Evolutionary conservation across 2,797 vertebrate genomes (phyloP).

Genomic region (Meriones psammophilus): DNA sequence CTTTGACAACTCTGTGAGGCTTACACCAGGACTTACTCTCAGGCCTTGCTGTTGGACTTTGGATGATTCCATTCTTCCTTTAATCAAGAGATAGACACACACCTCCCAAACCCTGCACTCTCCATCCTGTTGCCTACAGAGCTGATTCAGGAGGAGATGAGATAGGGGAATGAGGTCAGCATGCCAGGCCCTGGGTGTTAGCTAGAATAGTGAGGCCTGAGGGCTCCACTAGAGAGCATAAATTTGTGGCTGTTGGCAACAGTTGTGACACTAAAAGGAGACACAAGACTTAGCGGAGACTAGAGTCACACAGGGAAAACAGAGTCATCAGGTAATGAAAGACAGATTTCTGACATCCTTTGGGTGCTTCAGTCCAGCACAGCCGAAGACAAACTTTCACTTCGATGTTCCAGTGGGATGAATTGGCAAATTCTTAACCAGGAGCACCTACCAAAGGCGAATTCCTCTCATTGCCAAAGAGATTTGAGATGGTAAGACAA

Average conservation of each 20-base stretch:
- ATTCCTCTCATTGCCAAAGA: conserved; percentile 9
- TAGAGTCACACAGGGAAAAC: conserved; percentile 46
- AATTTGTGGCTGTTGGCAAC: neutral
- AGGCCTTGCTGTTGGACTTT: neutral
- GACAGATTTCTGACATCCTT: neutral
- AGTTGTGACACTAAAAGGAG: neutral
- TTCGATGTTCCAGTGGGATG: neutral
- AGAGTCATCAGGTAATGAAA: neutral
- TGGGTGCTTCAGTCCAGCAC: neutral
- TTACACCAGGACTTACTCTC: neutral
- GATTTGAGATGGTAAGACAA: neutral
- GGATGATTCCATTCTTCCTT: neutral
- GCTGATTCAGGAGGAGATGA: neutral
- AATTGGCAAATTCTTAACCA: conserved; percentile 3
- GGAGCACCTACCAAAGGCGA: neutral
- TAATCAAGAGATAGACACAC: neutral
- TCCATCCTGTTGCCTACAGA: neutral
- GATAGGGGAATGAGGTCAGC: neutral
- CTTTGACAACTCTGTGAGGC: neutral
- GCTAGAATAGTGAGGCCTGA: neutral
- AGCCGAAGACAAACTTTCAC: neutral
- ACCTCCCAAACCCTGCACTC: neutral
- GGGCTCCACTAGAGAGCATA: neutral
- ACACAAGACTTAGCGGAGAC: conserved; percentile 16
- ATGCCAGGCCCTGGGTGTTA: neutral